A percentile compares a stretch with the other conserved stretches of the same genome.
Conservation (phyloP, 2,113 vertebrate genomes). For the Apteryx owenii region DNA sequence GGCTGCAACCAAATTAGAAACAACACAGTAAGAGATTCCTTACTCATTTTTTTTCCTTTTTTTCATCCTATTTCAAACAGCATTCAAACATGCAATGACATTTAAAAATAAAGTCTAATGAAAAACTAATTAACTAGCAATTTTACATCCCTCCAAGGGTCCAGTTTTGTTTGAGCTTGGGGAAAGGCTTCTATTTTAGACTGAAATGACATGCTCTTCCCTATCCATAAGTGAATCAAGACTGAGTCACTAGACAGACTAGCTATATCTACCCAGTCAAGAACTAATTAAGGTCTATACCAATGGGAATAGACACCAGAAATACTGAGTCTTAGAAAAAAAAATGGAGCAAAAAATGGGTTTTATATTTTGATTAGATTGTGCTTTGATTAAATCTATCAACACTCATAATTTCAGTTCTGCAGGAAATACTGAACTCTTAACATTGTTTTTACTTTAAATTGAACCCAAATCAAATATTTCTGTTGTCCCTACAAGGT, state of each 20-base stretch:
- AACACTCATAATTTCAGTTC: background rate
- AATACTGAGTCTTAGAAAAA: background rate
- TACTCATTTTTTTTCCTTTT: background rate
- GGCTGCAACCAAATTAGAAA: background rate
- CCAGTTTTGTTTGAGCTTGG: background rate
- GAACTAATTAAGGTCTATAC: background rate
- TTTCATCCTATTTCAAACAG: background rate
- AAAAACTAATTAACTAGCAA: background rate
- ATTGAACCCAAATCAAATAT: background rate
- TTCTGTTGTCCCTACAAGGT: background rate
- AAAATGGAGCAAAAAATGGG: accelerated
- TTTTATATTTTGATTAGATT: background rate
- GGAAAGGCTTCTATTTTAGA: background rate
- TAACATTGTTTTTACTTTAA: background rate
- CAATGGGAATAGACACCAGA: background rate
- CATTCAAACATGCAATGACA: background rate
- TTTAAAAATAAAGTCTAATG: background rate
- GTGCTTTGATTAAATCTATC: background rate
- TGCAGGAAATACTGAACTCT: background rate
- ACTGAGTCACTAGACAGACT: background rate
- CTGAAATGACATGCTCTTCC: background rate
- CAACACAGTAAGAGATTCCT: background rate
- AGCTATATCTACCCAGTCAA: background rate
- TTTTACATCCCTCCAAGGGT: background rate
- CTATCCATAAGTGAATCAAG: background rate